Percentiles rank a stretch among this genome's conserved stretches.
These are phyloP conservation scores for Antennarius striatus DNA, from an alignment of 2,113 vertebrate species.

Conservation along the genomic window DNA sequence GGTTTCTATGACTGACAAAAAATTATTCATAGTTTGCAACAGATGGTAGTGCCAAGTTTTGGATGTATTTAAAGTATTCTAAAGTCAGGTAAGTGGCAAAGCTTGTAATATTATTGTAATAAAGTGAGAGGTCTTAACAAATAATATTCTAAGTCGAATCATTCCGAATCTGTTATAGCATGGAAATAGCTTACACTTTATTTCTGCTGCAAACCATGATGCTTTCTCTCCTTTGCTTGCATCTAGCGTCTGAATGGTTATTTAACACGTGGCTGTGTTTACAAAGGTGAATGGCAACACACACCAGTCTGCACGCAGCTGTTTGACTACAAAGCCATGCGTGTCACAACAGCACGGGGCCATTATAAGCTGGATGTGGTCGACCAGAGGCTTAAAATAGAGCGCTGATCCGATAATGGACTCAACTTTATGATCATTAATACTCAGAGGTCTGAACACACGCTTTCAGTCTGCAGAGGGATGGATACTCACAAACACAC, in stretches of 20 bases:
- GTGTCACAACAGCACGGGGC: constrained; percentile 26
- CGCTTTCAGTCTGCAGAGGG: constrained; percentile 43
- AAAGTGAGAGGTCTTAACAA: too few relatives aligned
- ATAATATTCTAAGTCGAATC: too few relatives aligned
- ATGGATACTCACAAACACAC: constrained; percentile 1
- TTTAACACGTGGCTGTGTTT: constrained; percentile 8
- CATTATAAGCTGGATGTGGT: constrained; percentile 59
- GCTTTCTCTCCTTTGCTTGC: neutral
- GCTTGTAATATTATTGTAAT: too few relatives aligned
- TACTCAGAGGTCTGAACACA: constrained; percentile 52
- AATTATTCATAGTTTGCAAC: too few relatives aligned
- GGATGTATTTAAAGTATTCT: too few relatives aligned
- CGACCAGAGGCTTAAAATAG: constrained; percentile 62
- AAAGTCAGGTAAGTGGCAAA: too few relatives aligned
- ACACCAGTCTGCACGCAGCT: constrained; percentile 11
- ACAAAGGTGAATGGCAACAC: neutral
- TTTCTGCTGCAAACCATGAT: neutral
- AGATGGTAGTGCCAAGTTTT: too few relatives aligned
- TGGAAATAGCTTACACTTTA: too few relatives aligned
- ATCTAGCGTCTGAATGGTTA: neutral
- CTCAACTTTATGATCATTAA: constrained; percentile 70
- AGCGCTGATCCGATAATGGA: constrained; percentile 69
- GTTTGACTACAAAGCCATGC: constrained; percentile 2
- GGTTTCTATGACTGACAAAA: too few relatives aligned
- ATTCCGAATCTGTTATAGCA: too few relatives aligned